Percentiles rank a stretch among this genome's conserved stretches.
phyloP scores from a whole-genome alignment of 2,113 vertebrate genomes.

The Corydoras sp. region DNA sequence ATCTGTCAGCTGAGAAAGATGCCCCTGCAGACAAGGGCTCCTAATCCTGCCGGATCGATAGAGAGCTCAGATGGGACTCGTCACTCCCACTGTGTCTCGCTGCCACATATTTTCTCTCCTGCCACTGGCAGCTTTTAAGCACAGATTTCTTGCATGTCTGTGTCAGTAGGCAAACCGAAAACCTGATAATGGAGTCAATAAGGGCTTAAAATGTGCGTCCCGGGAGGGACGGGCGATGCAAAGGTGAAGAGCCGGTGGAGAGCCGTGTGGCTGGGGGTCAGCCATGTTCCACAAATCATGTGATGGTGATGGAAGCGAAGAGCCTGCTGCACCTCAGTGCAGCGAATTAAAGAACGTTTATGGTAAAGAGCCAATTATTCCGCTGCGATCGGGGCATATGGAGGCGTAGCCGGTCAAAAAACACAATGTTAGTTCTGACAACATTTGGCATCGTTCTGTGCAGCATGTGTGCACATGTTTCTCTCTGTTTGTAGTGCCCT shows the following conservation, averaged over 20 bases:
- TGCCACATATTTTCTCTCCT: constrained; percentile 8
- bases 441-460: no score
- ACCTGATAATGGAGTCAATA: constrained; percentile 64
- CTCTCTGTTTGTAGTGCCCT: no score
- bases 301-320: no score
- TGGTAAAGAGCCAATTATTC: background rate
- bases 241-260: constrained; percentile 52
- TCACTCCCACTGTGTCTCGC: constrained; percentile 21
- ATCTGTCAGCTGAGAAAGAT: constrained; percentile 69
- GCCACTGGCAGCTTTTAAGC: background rate
- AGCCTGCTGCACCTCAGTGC: no score
- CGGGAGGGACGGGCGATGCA: constrained; percentile 23
- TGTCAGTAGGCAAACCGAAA: constrained; percentile 37
- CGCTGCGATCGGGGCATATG: no score
- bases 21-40: constrained; percentile 62
- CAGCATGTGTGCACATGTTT: no score
- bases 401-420: no score
- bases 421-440: no score
- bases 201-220: constrained; percentile 18
- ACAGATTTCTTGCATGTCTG: background rate
- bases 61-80: constrained; percentile 47
- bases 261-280: no score
- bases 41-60: constrained; percentile 73
- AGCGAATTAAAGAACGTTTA: constrained; percentile 37
- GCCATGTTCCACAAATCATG: no score